Conservation (phyloP, 1,140 invertebrate genomes). For the Pogonus chalceus region DNA sequence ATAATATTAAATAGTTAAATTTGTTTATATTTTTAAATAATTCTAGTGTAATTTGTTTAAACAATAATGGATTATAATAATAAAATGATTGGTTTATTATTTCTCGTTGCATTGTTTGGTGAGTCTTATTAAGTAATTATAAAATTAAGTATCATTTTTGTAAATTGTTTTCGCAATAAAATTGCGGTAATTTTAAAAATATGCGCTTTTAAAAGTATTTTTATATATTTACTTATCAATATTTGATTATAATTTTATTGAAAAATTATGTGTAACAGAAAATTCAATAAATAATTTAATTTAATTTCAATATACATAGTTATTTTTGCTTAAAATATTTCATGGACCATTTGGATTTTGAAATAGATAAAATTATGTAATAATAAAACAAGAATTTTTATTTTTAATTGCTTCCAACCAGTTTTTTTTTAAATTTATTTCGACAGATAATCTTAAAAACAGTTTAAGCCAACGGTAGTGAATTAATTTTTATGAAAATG, state of each 20-base stretch:
- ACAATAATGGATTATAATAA: neutral
- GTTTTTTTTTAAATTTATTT: no score
- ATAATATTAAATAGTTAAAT: neutral
- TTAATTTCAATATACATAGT: neutral
- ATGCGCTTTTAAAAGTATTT: neutral
- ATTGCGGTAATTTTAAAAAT: neutral
- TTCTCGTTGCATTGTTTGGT: neutral
- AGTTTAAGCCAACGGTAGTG: no score
- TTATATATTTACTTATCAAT: neutral
- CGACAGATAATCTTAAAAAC: no score
- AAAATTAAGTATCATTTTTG: neutral
- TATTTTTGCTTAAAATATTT: neutral
- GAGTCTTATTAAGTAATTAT: neutral
- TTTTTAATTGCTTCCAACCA: no score
- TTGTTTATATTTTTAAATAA: neutral
- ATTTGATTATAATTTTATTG: neutral
- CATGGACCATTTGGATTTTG: neutral
- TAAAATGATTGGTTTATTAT: neutral
- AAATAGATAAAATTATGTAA: no score
- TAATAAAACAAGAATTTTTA: no score
- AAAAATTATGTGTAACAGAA: neutral
- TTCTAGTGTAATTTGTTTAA: neutral
- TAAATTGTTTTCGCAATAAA: neutral
- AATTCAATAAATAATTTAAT: neutral
- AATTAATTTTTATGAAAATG: no score